Evolutionary conservation across 1,140 invertebrate genomes (phyloP), one percentile per base, ranked within the genome.

Genomic region (Parapsyche elsis): DNA sequence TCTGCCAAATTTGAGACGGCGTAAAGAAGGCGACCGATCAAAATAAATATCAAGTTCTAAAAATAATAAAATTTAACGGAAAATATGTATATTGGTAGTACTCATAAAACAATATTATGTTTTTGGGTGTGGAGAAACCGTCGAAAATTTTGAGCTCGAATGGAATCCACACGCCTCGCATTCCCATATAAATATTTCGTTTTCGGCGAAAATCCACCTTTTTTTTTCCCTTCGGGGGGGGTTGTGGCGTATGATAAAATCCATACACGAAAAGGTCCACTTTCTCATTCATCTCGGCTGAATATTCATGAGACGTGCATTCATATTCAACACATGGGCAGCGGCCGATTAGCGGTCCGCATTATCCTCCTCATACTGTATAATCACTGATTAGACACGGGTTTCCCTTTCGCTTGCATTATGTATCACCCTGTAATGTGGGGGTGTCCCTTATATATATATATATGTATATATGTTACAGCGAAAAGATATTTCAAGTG

Each of bases 301-400:
- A 49, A 49, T 74, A 49, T 46, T 46, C 73, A 57, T 57, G 53
- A 75, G 49, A 24, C 49, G 24, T 30, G 64, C 46, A 75, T 75
- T 75, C 73, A 75, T 75, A 75, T 75, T 75, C 73, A 75, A 30
- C 24, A 30, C 73, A 74, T 74, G 71, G 71, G 64, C 24, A 23
- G 26, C 21, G 26, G 24, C 45, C 73, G 73, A 75, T 75, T 75
- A 75, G 73, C 24, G 73, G 73, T 24, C 49, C 71, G 45, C 71
- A 49, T 74, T 74, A 30, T 16, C 30, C 71, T 16, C 30, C 71
- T 61, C n/a, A 46, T 21, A 74, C 71, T 45, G 71, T 49, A 49
- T 74, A 74, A 74, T 74, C 71, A 74, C 71, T 74, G 71, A 74
- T 74, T 45, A 49, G 71, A 74, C 71, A 74, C 21, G 71, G 71